Base-by-base conservation (phyloP, 92 coral and sea anemone genomes). In the Porites rus region DNA sequence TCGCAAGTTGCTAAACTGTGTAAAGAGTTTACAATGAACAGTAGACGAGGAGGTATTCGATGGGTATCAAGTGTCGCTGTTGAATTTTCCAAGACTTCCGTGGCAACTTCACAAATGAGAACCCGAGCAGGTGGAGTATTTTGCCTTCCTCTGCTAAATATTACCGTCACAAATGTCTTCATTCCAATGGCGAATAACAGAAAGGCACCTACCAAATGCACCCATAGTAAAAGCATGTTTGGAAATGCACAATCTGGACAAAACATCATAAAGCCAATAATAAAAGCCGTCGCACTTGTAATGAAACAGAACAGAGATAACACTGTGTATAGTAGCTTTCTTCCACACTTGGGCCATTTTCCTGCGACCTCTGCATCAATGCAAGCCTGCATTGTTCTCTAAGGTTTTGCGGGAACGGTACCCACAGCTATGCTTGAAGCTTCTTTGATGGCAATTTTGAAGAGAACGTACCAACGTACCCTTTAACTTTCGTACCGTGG, bases 31-130 rank as follows among this genome's bases (percentile, higher is more conserved):
- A 52, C 64, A 19, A 6, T 25, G 6, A 20, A 20, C 1, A 46
- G 63, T 7, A 22, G 53, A 24, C 76, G 79, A 28, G 71, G 92
- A 28, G 61, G n/a, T 5, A 20, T 78, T 52, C 28, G 22, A 17
- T 51, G 61, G 7, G 89, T 24, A 16, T 69, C 25, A 6, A 91
- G 7, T 8, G 77, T 54, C 10, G 91, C 91, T 18, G 98, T 91
- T 8, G 92, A 79, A 73, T 94, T 94, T 70, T 84, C 98, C 77
- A 92, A 25, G 18, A 87, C 94, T 13, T 79, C 84, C 1, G 89
- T 91, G 7, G 95, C 80, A 82, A 92, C 78, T 8, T 59, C 67
- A 11, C 92, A 94, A 51, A 91, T 84, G 14, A 92, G 93, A 10
- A 92, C 93, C 25, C 76, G 74, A 56, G 14, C 17, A 56, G 61